Evolutionary conservation across 2,888 invertebrate species (phyloP), one percentile per base, ranked within the genome.

Genomic region (Pteria penguin): DNA sequence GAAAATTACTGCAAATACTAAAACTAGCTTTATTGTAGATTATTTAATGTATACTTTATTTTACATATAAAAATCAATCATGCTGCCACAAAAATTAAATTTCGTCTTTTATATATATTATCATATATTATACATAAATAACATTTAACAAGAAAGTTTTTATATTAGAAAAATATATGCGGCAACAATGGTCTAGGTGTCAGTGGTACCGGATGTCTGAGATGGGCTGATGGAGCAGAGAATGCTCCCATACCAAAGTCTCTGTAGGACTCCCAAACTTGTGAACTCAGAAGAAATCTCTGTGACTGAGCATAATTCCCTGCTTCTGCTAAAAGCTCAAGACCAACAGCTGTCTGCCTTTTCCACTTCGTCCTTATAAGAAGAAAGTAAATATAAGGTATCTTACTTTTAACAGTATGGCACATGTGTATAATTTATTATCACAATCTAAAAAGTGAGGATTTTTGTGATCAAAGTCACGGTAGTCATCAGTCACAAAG

Each of bases 281-380:
- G 54, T 24, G 36, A 45, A 4, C 45, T 24, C 67, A 67, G 22
- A n/a, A 72, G 57, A 32, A 72, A 31, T 8, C 72, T 55, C 14
- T 72, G 72, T 22, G 65, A 63, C 63, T 26, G 54, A 2, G 65
- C 72, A 27, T 62, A 33, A 22, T 55, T 72, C 24, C 72, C 72
- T 8, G 72, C 72, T 32, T 72, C 72, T 4, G 72, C 72, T 27
- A 72, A 31, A 22, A 72, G 72, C 45, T 72, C 72, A 29, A 72
- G 26, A 24, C 72, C 65, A 5, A 72, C 72, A n/a, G 72, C 65
- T 26, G 72, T 72, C 32, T 72, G 72, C n/a, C 72, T 27, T 33
- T 72, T 72, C 72, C 72, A 72, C 36, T 72, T 72, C 11, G 72
- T 72, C 57, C 72, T 72, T n/a, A 36, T 26, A 63, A 63, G 22